Conservation (phyloP, 2,113 vertebrate genomes). For the Leiothrix lutea region DNA sequence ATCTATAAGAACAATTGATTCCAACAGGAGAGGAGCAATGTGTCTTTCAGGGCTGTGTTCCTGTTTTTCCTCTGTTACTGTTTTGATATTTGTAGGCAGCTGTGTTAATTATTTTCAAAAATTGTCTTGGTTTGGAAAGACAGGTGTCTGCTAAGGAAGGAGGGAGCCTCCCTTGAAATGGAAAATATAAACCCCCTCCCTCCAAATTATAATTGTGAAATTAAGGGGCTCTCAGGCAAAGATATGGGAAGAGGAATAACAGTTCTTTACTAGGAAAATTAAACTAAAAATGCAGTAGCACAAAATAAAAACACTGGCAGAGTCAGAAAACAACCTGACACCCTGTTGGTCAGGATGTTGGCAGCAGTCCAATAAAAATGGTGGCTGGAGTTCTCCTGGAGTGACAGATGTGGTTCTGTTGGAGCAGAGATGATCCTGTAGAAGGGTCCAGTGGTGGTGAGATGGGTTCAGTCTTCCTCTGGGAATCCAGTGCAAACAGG, state of each 20-base stretch:
- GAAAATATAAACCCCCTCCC: not conserved
- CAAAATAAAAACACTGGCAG: not conserved
- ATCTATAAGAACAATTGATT: not conserved
- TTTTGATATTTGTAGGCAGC: not conserved
- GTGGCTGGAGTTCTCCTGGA: not conserved
- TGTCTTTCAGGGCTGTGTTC: not conserved
- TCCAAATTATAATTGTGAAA: not conserved
- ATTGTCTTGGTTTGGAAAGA: not conserved
- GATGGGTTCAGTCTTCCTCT: not conserved
- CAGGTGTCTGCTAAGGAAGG: not conserved
- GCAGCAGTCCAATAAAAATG: too few relatives aligned
- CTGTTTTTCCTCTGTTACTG: not conserved
- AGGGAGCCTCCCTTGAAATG: not conserved
- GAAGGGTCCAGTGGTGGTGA: not conserved
- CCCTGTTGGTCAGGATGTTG: not conserved
- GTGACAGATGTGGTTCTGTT: not conserved
- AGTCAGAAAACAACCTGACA: not conserved
- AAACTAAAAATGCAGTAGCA: not conserved
- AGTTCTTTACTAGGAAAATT: not conserved
- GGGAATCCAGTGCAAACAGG: not conserved
- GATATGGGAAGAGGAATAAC: not conserved
- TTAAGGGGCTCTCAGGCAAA: not conserved
- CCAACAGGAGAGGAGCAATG: not conserved
- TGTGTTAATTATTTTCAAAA: not conserved
- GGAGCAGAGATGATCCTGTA: not conserved